A percentile compares a stretch with the other conserved stretches of the same genome.
Evolutionary conservation across 2,113 vertebrate species (phyloP).

Genomic region (Microcebus tavaratra): DNA sequence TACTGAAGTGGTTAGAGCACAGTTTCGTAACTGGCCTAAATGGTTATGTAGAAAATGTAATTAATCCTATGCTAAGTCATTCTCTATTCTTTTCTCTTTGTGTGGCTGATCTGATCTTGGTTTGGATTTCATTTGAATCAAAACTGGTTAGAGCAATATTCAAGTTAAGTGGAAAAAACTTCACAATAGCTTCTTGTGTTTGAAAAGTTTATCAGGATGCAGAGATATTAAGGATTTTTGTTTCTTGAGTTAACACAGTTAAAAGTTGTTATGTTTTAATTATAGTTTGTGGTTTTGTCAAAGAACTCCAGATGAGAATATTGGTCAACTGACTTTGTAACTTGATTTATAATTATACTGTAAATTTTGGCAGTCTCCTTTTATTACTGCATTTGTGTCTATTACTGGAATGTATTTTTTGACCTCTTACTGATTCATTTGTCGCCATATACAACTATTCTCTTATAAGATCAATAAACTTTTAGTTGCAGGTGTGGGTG

Average conservation of each 20-base stretch:
- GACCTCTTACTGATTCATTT: neutral
- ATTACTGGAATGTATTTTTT: neutral
- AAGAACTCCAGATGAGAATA: neutral
- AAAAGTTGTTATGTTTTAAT: neutral
- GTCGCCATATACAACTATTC: constrained; percentile 12
- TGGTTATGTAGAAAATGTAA: neutral
- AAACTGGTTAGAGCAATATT: neutral
- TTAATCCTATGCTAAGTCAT: neutral
- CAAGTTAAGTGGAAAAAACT: neutral
- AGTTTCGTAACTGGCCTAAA: neutral
- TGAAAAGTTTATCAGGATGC: neutral
- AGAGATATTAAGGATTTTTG: neutral
- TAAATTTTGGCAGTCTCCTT: neutral
- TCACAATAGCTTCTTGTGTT: neutral
- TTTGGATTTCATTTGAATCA: neutral
- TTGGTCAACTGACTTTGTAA: neutral
- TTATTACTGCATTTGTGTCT: neutral
- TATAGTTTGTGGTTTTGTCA: neutral
- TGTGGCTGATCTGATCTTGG: neutral
- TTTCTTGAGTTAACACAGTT: neutral
- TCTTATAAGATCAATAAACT: constrained; percentile 78
- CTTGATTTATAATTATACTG: neutral
- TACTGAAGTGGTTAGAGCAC: neutral
- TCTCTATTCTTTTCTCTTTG: neutral
- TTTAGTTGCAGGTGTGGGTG: constrained; percentile 1